These are phyloP conservation scores for Arctopsyche grandis DNA, from an alignment of 1,140 invertebrate genomes.

Conservation along the genomic window DNA sequence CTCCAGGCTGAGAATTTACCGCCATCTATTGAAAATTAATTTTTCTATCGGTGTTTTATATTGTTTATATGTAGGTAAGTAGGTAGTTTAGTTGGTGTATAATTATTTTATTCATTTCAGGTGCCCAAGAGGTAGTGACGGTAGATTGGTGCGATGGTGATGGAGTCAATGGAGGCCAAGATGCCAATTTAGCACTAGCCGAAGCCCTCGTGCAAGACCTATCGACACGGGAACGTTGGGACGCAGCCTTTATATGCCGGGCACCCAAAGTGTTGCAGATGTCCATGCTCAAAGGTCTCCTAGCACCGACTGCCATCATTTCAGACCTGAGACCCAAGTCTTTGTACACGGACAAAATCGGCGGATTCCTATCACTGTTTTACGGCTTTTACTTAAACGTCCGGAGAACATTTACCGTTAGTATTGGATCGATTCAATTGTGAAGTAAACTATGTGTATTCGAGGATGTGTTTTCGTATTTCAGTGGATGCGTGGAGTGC, in stretches of 20 bases:
- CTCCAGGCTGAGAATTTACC: too few relatives aligned
- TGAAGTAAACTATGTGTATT: not conserved
- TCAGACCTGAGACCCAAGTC: slow-evolving; percentile 41
- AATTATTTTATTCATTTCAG: slow-evolving; percentile 19
- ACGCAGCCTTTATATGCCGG: slow-evolving; percentile 43
- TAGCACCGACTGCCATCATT: slow-evolving; percentile 3
- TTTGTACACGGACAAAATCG: slow-evolving; percentile 40
- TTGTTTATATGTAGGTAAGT: too few relatives aligned
- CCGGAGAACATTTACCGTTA: slow-evolving; percentile 43
- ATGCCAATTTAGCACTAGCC: slow-evolving; percentile 40
- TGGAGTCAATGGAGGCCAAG: slow-evolving; percentile 9
- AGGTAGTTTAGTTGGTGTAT: too few relatives aligned
- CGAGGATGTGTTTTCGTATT: not conserved
- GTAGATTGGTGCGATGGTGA: slow-evolving; percentile 52
- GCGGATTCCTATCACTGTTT: slow-evolving; percentile 34
- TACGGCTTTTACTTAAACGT: slow-evolving; percentile 44
- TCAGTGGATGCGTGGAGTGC: slow-evolving; percentile 48
- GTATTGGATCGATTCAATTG: slow-evolving; percentile 27
- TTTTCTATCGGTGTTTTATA: too few relatives aligned
- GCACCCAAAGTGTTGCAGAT: slow-evolving; percentile 27
- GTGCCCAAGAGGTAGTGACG: slow-evolving; percentile 47
- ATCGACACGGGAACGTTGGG: slow-evolving; percentile 32
- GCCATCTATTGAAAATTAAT: too few relatives aligned
- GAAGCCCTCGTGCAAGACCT: slow-evolving; percentile 40
- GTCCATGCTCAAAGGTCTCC: not conserved